Conservation (phyloP, 2,113 vertebrate species). For the Xiphophorus maculatus region DNA sequence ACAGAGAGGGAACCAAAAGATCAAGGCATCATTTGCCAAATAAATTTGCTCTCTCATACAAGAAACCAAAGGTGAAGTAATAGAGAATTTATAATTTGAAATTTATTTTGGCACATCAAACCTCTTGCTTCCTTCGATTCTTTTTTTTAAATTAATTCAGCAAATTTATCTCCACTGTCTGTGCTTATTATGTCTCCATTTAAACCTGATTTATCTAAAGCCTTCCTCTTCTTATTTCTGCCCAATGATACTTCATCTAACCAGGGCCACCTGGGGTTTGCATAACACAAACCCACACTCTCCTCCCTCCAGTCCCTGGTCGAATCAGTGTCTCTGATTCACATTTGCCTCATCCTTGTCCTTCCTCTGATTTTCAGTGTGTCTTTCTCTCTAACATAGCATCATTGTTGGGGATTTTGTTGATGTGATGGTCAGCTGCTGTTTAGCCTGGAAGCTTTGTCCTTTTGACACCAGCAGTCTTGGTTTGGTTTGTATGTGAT, state of each 20-base stretch:
- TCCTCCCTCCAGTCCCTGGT: conserved; percentile 26
- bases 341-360: conserved; percentile 30
- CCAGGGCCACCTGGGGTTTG: conserved; percentile 69
- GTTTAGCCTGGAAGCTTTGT: conserved; percentile 27
- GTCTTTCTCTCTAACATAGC: conserved; percentile 14
- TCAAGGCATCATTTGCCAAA: conserved; percentile 8
- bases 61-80: conserved; percentile 10
- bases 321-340: conserved; percentile 32
- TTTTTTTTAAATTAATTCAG: neutral
- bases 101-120: neutral
- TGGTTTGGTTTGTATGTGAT: conserved; percentile 21
- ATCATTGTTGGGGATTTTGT: neutral
- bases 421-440: conserved; percentile 3
- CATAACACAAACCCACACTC: conserved; percentile 39
- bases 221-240: neutral
- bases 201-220: neutral
- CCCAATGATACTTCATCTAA: conserved; percentile 61
- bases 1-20: conserved; percentile 7
- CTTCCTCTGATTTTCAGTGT: conserved; percentile 21
- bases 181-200: neutral
- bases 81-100: no score
- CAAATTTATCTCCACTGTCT: neutral
- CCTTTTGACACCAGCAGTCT: neutral
- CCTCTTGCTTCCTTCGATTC: neutral
- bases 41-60: conserved; percentile 13